Percentiles rank a stretch among this genome's conserved stretches.
These are phyloP conservation scores for Hypomesus transpacificus DNA, from an alignment of 2,113 vertebrate species.

Conservation along the genomic window DNA sequence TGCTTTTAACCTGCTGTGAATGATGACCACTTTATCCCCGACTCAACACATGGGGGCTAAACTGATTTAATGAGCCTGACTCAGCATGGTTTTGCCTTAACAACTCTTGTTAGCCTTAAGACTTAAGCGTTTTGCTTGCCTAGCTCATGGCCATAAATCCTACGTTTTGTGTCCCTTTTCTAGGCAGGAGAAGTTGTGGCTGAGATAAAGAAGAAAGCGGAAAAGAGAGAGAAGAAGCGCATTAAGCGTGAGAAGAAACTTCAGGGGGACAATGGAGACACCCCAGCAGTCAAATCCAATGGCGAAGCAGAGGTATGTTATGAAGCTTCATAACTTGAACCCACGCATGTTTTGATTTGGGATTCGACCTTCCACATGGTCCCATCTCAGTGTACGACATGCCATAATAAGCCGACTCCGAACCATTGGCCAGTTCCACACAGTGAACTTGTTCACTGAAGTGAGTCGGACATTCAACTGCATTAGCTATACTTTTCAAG, in stretches of 20 bases:
- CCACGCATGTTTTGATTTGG: constrained; percentile 66
- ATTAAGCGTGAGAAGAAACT: constrained; percentile 78
- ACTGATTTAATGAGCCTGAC: constrained; percentile 99
- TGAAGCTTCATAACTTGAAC: rapidly evolving
- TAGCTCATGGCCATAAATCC: background rate
- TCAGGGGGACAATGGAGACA: constrained; percentile 40
- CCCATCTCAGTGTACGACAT: constrained; percentile 65
- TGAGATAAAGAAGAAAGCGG: constrained; percentile 79
- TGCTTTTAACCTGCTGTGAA: constrained; percentile 55
- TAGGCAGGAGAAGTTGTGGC: constrained; percentile 81
- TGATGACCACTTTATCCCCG: constrained; percentile 79
- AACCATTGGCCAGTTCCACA: constrained; percentile 71
- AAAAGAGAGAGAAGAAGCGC: constrained; percentile 87
- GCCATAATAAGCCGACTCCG: constrained; percentile 64
- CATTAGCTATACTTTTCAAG: background rate
- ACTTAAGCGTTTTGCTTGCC: background rate
- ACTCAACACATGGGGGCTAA: constrained; percentile 73
- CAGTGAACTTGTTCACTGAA: constrained; percentile 72
- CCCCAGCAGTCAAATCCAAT: constrained; percentile 48
- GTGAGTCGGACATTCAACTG: constrained; percentile 61
- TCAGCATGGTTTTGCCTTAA: constrained; percentile 14
- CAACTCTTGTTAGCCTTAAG: background rate
- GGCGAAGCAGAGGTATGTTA: constrained; percentile 57
- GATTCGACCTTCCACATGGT: constrained; percentile 48
- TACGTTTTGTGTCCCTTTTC: background rate